These are phyloP conservation scores for Apoda limacodes DNA, from an alignment of 2,888 invertebrate species.

Conservation along the genomic window DNA sequence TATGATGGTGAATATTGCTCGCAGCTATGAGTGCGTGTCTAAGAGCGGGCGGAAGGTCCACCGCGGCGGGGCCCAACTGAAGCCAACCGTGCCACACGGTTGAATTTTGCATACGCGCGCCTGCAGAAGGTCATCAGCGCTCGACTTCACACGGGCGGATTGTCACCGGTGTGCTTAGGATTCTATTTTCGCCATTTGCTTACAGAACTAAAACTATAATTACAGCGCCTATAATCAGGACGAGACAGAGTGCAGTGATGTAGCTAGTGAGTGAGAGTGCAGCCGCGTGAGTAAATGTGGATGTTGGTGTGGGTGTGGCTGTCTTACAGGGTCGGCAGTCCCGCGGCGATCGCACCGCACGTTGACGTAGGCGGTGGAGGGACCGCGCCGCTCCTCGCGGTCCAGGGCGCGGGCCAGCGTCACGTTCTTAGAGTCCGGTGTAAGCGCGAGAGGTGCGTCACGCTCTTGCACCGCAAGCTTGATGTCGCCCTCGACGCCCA, in stretches of 20 bases:
- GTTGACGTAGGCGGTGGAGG: constrained; percentile 87
- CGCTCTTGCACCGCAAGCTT: constrained; percentile 81
- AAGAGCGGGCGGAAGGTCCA: too few relatives aligned
- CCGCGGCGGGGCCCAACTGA: too few relatives aligned
- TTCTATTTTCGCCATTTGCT: neutral
- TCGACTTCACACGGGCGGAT: too few relatives aligned
- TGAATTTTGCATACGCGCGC: too few relatives aligned
- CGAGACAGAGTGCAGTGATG: neutral
- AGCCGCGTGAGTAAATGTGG: neutral
- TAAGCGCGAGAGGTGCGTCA: constrained; percentile 81
- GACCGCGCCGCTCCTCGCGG: constrained; percentile 86
- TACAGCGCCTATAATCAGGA: neutral
- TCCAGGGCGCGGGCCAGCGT: constrained; percentile 83
- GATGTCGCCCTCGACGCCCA: constrained; percentile 81
- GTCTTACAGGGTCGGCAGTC: constrained; percentile 79
- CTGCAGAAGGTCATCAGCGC: too few relatives aligned
- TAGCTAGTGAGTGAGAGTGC: neutral
- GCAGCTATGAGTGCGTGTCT: too few relatives aligned
- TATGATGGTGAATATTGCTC: too few relatives aligned
- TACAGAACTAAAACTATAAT: neutral
- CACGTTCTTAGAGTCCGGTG: constrained; percentile 82
- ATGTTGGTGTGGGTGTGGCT: constrained; percentile 29
- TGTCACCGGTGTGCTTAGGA: too few relatives aligned
- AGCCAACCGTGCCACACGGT: too few relatives aligned
- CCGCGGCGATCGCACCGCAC: constrained; percentile 85